These are phyloP conservation scores for Ganaspis brasiliensis DNA, from an alignment of 2,888 invertebrate genomes.

Conservation along the genomic window DNA sequence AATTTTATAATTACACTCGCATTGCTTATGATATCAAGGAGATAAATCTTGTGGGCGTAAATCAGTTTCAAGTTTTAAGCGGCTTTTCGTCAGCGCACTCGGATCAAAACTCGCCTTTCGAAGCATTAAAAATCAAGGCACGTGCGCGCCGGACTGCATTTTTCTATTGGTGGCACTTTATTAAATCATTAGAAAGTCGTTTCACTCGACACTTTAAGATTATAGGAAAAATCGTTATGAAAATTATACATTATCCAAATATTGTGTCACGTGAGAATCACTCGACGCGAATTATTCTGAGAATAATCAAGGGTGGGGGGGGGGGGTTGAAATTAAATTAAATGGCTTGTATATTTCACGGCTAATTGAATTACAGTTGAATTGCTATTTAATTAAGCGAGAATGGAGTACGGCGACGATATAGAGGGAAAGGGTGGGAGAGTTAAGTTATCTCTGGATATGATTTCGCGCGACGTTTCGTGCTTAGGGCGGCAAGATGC, in stretches of 20 bases:
- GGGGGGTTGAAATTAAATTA: slow-evolving; percentile 15
- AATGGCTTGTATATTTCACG: slow-evolving; percentile 58
- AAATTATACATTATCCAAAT: no score
- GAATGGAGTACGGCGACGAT: slow-evolving; percentile 46
- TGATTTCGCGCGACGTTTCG: slow-evolving; percentile 63
- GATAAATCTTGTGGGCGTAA: slow-evolving; percentile 25
- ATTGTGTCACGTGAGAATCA: no score
- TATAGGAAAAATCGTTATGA: no score
- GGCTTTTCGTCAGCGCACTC: not conserved
- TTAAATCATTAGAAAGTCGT: not conserved
- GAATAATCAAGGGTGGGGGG: not conserved
- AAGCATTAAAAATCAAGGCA: slow-evolving; percentile 16
- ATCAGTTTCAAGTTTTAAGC: slow-evolving; percentile 37
- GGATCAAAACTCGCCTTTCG: slow-evolving; percentile 4
- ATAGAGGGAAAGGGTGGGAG: slow-evolving; percentile 40
- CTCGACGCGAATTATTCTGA: no score
- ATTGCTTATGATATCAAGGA: not conserved
- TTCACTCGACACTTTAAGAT: no score
- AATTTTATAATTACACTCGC: slow-evolving; percentile 1
- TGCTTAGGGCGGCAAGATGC: slow-evolving; percentile 75
- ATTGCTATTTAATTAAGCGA: slow-evolving; percentile 66
- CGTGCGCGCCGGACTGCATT: not conserved
- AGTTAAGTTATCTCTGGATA: slow-evolving; percentile 54
- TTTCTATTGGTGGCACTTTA: not conserved
- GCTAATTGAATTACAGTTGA: slow-evolving; percentile 70